phyloP scores from a whole-genome alignment of 2,113 vertebrate genomes.

The Rhynchomys soricoides region DNA sequence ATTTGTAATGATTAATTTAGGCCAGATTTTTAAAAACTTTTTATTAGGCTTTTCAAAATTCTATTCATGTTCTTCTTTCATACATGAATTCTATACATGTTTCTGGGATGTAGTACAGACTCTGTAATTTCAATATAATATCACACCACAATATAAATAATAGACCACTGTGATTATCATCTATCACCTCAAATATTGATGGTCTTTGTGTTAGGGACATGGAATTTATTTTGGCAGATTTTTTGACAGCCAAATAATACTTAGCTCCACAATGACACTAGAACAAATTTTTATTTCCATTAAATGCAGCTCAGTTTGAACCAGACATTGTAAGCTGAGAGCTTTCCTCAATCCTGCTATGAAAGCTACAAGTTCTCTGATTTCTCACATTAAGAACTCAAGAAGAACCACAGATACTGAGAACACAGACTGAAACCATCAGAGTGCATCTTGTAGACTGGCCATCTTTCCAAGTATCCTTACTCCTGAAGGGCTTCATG shows the following conservation, averaged over 20 bases:
- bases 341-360: fast-evolving
- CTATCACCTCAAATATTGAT: not conserved
- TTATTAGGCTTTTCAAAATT: not conserved
- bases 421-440: not conserved
- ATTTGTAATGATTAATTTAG: not conserved
- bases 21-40: not conserved
- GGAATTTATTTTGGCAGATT: not conserved
- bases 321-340: not conserved
- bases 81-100: no score
- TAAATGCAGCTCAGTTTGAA: not conserved
- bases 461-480: not conserved
- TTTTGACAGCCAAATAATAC: not conserved
- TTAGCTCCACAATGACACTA: not conserved
- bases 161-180: not conserved
- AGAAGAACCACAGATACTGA: not conserved
- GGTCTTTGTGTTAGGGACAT: not conserved
- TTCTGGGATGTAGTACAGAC: not conserved
- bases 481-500: not conserved
- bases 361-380: not conserved
- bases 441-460: fast-evolving
- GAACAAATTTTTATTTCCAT: not conserved
- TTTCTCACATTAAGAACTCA: not conserved
- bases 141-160: not conserved
- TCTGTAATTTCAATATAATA: not conserved
- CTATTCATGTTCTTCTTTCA: not conserved